Conservation (phyloP, 1,140 invertebrate species). For the Trachymyrmex septentrionalis region DNA sequence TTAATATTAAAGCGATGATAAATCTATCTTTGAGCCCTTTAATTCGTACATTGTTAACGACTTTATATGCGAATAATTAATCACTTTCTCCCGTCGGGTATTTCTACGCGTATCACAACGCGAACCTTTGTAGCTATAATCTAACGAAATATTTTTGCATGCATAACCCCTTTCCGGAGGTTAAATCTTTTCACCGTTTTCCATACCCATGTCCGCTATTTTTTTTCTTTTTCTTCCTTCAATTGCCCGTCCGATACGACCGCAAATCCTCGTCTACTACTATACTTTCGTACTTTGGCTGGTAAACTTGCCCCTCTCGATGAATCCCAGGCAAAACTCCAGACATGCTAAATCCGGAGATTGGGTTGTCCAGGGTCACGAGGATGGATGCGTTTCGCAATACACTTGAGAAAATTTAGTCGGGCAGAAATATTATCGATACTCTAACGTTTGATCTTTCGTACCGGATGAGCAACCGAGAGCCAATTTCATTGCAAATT, state of each 20-base stretch:
- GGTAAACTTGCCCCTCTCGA: constrained; percentile 51
- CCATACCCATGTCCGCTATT: background rate
- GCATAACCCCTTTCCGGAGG: background rate
- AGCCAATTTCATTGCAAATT: background rate
- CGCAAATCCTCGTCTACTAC: constrained; percentile 41
- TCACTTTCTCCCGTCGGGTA: background rate
- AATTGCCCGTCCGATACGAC: constrained; percentile 14
- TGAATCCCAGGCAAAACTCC: constrained; percentile 60
- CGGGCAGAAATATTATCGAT: constrained; percentile 37
- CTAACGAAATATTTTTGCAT: background rate
- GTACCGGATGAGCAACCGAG: background rate
- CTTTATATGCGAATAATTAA: constrained; percentile 24
- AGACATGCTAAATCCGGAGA: constrained; percentile 60
- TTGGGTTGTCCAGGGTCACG: constrained; percentile 58
- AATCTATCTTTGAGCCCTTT: background rate
- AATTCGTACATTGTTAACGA: constrained; percentile 27
- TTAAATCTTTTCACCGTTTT: constrained; percentile 5
- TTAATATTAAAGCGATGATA: constrained; percentile 37
- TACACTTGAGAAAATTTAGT: constrained; percentile 59
- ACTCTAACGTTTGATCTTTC: constrained; percentile 24
- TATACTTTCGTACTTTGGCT: constrained; percentile 32
- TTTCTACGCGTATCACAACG: background rate
- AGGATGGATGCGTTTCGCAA: constrained; percentile 50
- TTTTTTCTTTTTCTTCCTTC: background rate
- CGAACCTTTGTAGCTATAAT: background rate